phyloP scores from a whole-genome alignment of 2,888 invertebrate genomes.

The Prosopocoilus inquinatus region DNA sequence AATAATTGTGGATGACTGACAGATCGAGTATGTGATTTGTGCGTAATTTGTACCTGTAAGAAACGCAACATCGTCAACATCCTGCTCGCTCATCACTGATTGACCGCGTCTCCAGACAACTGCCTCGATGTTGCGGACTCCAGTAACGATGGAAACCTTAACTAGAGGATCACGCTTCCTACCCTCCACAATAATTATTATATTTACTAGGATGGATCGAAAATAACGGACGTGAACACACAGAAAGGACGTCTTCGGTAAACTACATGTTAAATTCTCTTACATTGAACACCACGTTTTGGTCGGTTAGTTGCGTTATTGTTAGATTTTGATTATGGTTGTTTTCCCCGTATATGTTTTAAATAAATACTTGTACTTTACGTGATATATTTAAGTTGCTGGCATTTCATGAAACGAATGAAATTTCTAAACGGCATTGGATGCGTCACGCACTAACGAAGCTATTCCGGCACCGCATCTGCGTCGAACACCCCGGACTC shows the following conservation, averaged over 20 bases:
- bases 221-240: neutral
- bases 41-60: conserved; percentile 68
- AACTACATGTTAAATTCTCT: neutral
- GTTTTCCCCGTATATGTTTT: neutral
- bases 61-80: conserved; percentile 90
- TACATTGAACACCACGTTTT: conserved; percentile 3
- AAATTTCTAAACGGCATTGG: conserved; percentile 24
- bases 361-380: conserved; percentile 18
- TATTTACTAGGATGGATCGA: conserved; percentile 5
- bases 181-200: conserved; percentile 44
- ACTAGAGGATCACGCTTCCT: conserved; percentile 47
- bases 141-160: conserved; percentile 52
- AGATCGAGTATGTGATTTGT: conserved; percentile 38
- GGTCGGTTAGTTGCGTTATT: neutral
- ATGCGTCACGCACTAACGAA: conserved; percentile 30
- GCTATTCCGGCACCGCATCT: conserved; percentile 20
- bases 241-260: neutral
- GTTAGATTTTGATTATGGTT: conserved; percentile 5
- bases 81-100: conserved; percentile 81
- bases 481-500: conserved; percentile 23
- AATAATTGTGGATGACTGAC: conserved; percentile 37
- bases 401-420: conserved; percentile 17
- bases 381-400: conserved; percentile 19
- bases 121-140: conserved; percentile 51
- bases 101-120: conserved; percentile 52